phyloP scores from a whole-genome alignment of 1,140 invertebrate genomes.

The Cecropterus lyciades region DNA sequence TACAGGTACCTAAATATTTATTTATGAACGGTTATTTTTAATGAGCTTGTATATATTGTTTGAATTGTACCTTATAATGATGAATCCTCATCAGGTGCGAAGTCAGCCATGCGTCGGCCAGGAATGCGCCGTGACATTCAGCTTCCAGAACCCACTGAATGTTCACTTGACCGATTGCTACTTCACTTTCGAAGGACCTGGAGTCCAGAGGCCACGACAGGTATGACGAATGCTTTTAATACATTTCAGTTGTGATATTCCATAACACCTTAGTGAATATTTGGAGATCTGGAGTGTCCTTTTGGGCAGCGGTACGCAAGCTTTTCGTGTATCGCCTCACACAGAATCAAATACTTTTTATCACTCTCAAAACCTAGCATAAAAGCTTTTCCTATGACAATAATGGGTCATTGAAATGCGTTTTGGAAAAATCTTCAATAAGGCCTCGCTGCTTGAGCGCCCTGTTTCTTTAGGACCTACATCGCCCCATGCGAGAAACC shows the following conservation, averaged over 20 bases:
- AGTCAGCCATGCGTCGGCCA: conserved; percentile 75
- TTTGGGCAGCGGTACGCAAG: too few species aligned
- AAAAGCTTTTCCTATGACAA: too few species aligned
- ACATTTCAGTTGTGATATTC: neutral
- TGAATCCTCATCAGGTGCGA: conserved; percentile 69
- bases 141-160: conserved; percentile 88
- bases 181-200: conserved; percentile 88
- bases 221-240: conserved; percentile 52
- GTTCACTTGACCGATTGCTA: conserved; percentile 86
- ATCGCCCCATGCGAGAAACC: too few species aligned
- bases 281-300: too few species aligned
- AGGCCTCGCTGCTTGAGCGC: too few species aligned
- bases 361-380: too few species aligned
- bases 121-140: conserved; percentile 80
- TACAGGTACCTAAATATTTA: conserved; percentile 67
- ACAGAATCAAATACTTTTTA: too few species aligned
- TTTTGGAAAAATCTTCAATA: too few species aligned
- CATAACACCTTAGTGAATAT: too few species aligned
- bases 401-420: too few species aligned
- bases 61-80: conserved; percentile 17
- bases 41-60: neutral
- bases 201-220: conserved; percentile 86
- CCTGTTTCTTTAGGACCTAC: too few species aligned
- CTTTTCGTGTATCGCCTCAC: too few species aligned
- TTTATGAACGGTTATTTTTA: neutral